phyloP scores from a whole-genome alignment of 2,113 vertebrate species.

The Scophthalmus maximus region DNA sequence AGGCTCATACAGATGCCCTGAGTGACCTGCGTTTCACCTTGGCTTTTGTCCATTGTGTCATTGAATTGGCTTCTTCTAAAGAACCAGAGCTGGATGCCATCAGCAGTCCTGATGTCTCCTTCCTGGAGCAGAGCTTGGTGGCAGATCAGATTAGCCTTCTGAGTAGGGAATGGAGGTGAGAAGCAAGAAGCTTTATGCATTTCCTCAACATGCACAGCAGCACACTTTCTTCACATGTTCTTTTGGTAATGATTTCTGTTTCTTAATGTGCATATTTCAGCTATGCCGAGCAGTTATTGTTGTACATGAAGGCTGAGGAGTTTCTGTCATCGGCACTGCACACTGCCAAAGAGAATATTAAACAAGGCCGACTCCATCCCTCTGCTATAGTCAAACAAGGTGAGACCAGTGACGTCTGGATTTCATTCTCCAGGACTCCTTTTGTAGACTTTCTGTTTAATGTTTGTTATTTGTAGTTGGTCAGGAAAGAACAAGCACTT shows the following conservation, averaged over 20 bases:
- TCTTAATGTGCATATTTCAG: slow-evolving; percentile 74
- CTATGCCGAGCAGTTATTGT: slow-evolving; percentile 92
- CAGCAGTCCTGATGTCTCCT: slow-evolving; percentile 77
- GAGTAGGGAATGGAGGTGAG: slow-evolving; percentile 94
- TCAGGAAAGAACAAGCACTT: neutral
- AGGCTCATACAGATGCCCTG: slow-evolving; percentile 91
- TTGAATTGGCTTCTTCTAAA: slow-evolving; percentile 90
- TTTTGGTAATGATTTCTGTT: slow-evolving; percentile 5
- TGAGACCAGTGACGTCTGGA: slow-evolving; percentile 71
- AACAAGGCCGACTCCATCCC: slow-evolving; percentile 87
- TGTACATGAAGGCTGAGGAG: slow-evolving; percentile 96
- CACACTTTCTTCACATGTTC: neutral
- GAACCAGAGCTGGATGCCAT: slow-evolving; percentile 78
- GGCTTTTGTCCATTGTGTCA: slow-evolving; percentile 90
- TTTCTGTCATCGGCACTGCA: slow-evolving; percentile 89
- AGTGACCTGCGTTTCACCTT: slow-evolving; percentile 90
- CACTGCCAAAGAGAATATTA: slow-evolving; percentile 90
- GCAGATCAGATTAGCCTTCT: slow-evolving; percentile 96
- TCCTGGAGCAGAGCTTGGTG: slow-evolving; percentile 91
- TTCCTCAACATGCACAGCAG: neutral
- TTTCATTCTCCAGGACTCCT: neutral
- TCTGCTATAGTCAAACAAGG: slow-evolving; percentile 94
- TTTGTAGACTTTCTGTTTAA: slow-evolving; percentile 1
- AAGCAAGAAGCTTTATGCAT: neutral
- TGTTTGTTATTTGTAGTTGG: no score